Evolutionary conservation across 2,888 invertebrate species (phyloP).

Genomic region (Hemicrepidius hirtus): DNA sequence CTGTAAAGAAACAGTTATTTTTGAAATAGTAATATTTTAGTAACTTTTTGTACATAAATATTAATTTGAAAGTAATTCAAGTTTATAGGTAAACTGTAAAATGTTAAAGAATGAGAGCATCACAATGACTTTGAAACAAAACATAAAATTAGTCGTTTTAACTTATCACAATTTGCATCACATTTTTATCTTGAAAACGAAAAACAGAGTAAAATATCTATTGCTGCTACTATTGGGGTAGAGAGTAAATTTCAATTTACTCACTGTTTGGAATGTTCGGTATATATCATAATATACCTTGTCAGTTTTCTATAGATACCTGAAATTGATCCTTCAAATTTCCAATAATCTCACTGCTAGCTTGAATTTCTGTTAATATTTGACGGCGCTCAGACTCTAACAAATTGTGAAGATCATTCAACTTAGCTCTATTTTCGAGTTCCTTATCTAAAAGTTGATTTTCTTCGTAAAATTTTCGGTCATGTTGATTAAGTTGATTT

Average conservation of each 20-base stretch:
- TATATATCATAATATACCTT: neutral
- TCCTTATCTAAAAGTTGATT: conserved; percentile 43
- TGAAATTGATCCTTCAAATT: conserved; percentile 64
- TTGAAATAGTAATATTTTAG: too few species aligned
- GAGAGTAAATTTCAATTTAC: neutral
- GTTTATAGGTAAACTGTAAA: too few species aligned
- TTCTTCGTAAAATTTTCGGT: conserved; percentile 47
- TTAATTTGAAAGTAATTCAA: too few species aligned
- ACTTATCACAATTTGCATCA: too few species aligned
- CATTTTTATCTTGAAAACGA: too few species aligned
- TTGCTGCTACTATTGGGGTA: too few species aligned
- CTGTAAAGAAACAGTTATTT: too few species aligned
- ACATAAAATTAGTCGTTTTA: too few species aligned
- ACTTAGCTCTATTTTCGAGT: conserved; percentile 47
- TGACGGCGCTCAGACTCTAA: conserved; percentile 56
- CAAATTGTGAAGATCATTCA: conserved; percentile 53
- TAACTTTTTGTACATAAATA: too few species aligned
- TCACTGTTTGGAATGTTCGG: neutral
- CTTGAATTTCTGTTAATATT: conserved; percentile 55
- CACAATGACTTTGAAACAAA: too few species aligned
- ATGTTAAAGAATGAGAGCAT: too few species aligned
- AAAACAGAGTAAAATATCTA: too few species aligned
- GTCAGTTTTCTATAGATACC: conserved; percentile 48
- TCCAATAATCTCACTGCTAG: conserved; percentile 59
- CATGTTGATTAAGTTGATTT: conserved; percentile 52